Evolutionary conservation across 2,888 invertebrate species (phyloP).

Genomic region (Xestia sexstrigata): DNA sequence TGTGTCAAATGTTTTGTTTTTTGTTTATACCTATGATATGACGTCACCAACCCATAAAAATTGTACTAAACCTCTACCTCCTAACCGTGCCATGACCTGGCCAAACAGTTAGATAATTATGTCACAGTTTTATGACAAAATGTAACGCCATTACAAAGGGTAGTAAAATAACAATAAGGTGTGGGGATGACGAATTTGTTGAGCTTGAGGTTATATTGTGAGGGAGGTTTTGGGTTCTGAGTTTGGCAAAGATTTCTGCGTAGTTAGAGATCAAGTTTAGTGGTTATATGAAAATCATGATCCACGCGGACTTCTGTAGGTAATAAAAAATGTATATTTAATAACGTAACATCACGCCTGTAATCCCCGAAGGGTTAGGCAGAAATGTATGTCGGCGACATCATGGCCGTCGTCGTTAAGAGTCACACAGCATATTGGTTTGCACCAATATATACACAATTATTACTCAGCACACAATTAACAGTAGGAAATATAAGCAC

Average conservation of each 20-base stretch:
- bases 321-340: no score
- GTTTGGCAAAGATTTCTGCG: not conserved
- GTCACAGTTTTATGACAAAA: conserved; percentile 40
- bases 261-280: not conserved
- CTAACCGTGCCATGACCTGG: conserved; percentile 34
- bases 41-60: conserved; percentile 4
- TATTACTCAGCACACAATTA: no score
- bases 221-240: not conserved
- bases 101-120: conserved; percentile 36
- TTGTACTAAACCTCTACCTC: not conserved
- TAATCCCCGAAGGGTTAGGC: no score
- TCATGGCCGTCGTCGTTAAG: no score
- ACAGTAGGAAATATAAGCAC: no score
- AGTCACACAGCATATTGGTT: no score
- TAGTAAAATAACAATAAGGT: conserved; percentile 40
- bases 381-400: no score
- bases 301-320: no score
- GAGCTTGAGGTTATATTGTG: conserved; percentile 37
- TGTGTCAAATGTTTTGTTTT: not conserved
- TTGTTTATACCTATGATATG: not conserved
- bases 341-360: no score
- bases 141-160: conserved; percentile 30
- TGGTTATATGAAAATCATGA: no score
- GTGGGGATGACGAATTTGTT: conserved; percentile 39
- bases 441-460: no score